Evolutionary conservation across 2,113 vertebrate species (phyloP), one percentile per base, ranked within the genome.

Genomic region (human (Homo sapiens)): DNA sequence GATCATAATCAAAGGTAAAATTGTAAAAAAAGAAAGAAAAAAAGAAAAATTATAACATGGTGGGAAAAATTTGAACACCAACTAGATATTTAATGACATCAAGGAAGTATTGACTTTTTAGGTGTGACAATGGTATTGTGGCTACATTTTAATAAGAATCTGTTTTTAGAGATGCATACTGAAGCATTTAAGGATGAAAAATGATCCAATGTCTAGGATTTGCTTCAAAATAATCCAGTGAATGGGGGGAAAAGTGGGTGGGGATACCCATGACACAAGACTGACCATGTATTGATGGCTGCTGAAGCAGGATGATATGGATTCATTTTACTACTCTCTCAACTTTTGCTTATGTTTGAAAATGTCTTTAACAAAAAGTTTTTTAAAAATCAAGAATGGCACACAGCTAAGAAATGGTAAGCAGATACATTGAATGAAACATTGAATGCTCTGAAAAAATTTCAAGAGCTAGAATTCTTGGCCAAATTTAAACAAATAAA

Each of bases 401-500:
- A 95, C 18, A 68, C 6, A 85, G 64, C 40, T 82, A 48, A 92
- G 38, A 79, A 52, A 78, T n/a, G 27, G 23, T 59, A 75, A 84
- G 78, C 27, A 87, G 48, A 92, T 25, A 55, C 55, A 55, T 8
- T 45, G 27, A 64, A 55, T 45, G 16, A 23, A 96, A 94, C 20
- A 83, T 59, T 12, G 45, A 84, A 92, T 48, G 16, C 50, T 83
- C 43, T 90, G 38, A 64, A 90, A 82, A 89, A 81, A 70, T 43
- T 40, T 78, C 30, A 94, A 92, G 66, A 86, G 38, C 57, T 86
- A 75, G 22, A 96, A 82, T 93, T 57, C 35, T 52, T 25, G 66
- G n/a, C n/a, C 72, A 94, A 85, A 96, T 81, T 89, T 86, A 86
- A 87, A 94, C 14, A 83, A 75, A 73, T 38, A 80, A 83, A 95